A percentile compares a stretch with the other conserved stretches of the same genome.
Evolutionary conservation across 2,113 vertebrate species (phyloP).

Genomic region (Podocnemis expansa): DNA sequence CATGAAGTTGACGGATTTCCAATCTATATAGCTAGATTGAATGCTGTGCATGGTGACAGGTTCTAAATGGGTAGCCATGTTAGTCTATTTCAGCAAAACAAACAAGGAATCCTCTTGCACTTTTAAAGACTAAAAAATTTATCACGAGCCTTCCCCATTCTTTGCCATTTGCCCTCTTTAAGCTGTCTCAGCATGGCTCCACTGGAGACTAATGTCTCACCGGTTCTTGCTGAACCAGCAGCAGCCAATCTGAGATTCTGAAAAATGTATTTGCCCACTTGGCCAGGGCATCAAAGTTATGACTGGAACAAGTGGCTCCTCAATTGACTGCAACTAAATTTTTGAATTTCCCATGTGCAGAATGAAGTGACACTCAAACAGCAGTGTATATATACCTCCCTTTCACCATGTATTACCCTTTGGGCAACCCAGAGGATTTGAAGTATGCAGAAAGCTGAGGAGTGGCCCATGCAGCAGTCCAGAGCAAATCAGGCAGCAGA

Average conservation of each 20-base stretch:
- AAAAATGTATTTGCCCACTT: background rate
- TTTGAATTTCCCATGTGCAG: background rate
- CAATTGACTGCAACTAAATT: background rate
- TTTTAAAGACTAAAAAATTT: too few species aligned
- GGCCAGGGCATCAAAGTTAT: background rate
- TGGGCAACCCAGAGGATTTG: background rate
- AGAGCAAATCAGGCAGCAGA: background rate
- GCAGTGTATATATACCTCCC: background rate
- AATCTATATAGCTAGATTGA: too few species aligned
- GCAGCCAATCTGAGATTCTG: background rate
- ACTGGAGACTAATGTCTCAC: too few species aligned
- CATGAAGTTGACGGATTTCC: too few species aligned
- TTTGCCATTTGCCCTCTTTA: too few species aligned
- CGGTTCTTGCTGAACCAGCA: background rate
- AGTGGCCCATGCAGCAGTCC: background rate
- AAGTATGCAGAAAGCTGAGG: background rate
- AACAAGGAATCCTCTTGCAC: too few species aligned
- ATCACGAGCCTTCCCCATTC: too few species aligned
- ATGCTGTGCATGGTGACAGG: too few species aligned
- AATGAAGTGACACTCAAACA: background rate
- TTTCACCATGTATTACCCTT: background rate
- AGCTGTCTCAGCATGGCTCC: too few species aligned
- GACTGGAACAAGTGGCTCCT: background rate
- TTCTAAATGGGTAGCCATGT: too few species aligned
- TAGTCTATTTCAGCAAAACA: too few species aligned